A percentile compares a stretch with the other conserved stretches of the same genome.
These are phyloP conservation scores for Euproctis similis DNA, from an alignment of 2,888 invertebrate species.

Conservation along the genomic window DNA sequence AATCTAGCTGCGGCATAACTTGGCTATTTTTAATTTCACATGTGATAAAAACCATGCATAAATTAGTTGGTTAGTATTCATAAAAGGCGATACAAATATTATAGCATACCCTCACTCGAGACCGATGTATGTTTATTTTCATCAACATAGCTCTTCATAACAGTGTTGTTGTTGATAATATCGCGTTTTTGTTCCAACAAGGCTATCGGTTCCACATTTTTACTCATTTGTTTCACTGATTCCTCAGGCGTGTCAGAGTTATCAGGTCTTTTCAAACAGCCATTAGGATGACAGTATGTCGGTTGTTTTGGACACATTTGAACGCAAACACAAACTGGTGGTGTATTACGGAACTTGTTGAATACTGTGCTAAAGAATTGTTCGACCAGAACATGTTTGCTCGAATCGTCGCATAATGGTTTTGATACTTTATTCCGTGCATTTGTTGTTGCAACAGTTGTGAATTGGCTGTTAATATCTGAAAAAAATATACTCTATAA, in stretches of 20 bases:
- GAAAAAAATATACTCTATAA: slow-evolving; percentile 14
- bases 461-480: slow-evolving; percentile 30
- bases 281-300: slow-evolving; percentile 60
- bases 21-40: no score
- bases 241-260: slow-evolving; percentile 21
- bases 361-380: slow-evolving; percentile 58
- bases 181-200: slow-evolving; percentile 36
- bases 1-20: no score
- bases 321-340: slow-evolving; percentile 55
- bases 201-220: slow-evolving; percentile 30
- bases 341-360: slow-evolving; percentile 45
- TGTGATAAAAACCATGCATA: no score
- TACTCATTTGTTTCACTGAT: slow-evolving; percentile 18
- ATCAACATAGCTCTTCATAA: slow-evolving; percentile 24
- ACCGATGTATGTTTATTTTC: slow-evolving; percentile 14
- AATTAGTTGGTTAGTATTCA: no score
- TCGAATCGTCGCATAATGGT: slow-evolving; percentile 28
- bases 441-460: slow-evolving; percentile 8
- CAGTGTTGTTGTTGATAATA: slow-evolving; percentile 29
- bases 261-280: slow-evolving; percentile 38
- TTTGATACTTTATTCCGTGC: slow-evolving; percentile 11
- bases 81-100: slow-evolving; percentile 12
- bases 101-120: not conserved
- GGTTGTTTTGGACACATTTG: slow-evolving; percentile 53
- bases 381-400: slow-evolving; percentile 38